phyloP scores from a whole-genome alignment of 2,888 invertebrate species.

The Anorthoa munda region DNA sequence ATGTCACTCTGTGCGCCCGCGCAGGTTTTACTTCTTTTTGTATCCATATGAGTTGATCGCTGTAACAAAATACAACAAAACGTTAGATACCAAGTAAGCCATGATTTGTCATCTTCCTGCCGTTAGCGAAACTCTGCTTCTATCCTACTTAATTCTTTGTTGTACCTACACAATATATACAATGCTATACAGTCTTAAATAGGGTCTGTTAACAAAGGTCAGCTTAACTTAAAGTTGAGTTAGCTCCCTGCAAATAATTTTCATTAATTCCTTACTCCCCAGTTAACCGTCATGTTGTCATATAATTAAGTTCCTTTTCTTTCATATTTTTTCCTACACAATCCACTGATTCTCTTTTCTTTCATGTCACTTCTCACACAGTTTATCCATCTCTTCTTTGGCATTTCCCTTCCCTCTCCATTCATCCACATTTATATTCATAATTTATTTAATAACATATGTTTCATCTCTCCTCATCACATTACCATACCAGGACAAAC shows the following conservation, averaged over 20 bases:
- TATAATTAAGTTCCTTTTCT: too few relatives aligned
- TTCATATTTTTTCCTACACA: too few relatives aligned
- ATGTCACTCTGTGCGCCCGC: slow-evolving; percentile 4
- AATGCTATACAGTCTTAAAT: too few relatives aligned
- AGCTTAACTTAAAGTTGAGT: background rate
- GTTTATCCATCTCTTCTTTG: background rate
- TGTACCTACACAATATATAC: background rate
- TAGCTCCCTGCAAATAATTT: background rate
- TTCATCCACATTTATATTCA: background rate
- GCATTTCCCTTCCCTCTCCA: background rate
- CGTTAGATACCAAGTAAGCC: background rate
- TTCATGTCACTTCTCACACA: background rate
- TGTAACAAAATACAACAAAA: slow-evolving; percentile 81
- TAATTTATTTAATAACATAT: too few relatives aligned
- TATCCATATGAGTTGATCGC: slow-evolving; percentile 94
- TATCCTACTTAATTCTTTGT: background rate
- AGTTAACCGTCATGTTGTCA: too few relatives aligned
- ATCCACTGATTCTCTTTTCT: too few relatives aligned
- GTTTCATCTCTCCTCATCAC: too few relatives aligned
- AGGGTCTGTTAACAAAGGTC: background rate
- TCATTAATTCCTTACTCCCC: background rate
- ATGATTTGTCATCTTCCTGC: background rate
- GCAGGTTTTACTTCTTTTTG: slow-evolving; percentile 86
- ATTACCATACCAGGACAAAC: too few relatives aligned
- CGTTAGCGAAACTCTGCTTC: too few relatives aligned